These are phyloP conservation scores for Pseudochromis fuscus DNA, from an alignment of 2,797 vertebrate genomes.

Conservation along the genomic window DNA sequence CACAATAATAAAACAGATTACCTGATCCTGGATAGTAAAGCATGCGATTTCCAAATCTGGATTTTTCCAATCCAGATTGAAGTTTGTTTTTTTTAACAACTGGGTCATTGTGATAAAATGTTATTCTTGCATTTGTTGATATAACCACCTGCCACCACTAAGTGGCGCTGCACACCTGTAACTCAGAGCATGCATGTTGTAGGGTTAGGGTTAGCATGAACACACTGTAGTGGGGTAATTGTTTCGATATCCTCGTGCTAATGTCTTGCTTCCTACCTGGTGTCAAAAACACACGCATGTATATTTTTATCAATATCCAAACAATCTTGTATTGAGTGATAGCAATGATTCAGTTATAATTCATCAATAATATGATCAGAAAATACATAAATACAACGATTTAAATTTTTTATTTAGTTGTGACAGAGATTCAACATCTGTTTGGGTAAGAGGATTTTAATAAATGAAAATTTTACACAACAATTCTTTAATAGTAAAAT, in stretches of 20 bases:
- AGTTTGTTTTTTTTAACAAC: not conserved
- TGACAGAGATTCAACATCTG: slow-evolving; percentile 16
- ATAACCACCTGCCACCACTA: slow-evolving; percentile 30
- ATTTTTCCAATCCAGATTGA: too few species aligned
- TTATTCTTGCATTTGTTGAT: slow-evolving; percentile 11
- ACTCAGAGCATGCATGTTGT: not conserved
- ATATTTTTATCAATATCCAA: too few species aligned
- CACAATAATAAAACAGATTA: too few species aligned
- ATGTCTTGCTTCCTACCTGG: too few species aligned
- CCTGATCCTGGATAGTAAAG: too few species aligned
- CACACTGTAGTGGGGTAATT: too few species aligned
- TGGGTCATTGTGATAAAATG: not conserved
- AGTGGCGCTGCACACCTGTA: slow-evolving; percentile 22
- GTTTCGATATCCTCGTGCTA: too few species aligned
- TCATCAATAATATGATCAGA: slow-evolving; percentile 1
- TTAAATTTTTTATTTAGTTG: slow-evolving; percentile 23
- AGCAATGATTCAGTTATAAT: not conserved
- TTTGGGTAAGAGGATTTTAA: not conserved
- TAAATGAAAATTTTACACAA: slow-evolving; percentile 3
- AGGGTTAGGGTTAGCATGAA: too few species aligned
- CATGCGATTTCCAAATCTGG: too few species aligned
- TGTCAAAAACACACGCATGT: too few species aligned
- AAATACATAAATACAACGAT: not conserved
- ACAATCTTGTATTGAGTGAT: too few species aligned
- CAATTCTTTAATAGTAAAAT: slow-evolving; percentile 7